phyloP scores from a whole-genome alignment of 1,140 invertebrate genomes.

The Pachyrhynchus sulphureomaculatus region DNA sequence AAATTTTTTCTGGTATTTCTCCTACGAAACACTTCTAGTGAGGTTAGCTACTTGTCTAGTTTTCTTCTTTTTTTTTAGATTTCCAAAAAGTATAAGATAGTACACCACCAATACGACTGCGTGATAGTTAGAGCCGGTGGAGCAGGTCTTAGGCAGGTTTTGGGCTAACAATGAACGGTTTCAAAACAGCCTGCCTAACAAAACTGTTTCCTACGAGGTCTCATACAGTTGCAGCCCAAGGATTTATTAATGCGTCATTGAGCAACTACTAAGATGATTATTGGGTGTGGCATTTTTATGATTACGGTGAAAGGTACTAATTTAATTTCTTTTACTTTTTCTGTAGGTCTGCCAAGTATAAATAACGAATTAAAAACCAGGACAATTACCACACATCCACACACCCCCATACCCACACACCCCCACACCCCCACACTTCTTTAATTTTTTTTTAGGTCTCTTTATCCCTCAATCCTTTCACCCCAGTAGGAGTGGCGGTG shows the following conservation, averaged over 20 bases:
- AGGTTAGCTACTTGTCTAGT: too few species aligned
- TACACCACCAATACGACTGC: slow-evolving; percentile 96
- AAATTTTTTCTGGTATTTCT: too few species aligned
- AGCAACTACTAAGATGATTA: slow-evolving; percentile 92
- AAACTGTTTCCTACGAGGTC: slow-evolving; percentile 97
- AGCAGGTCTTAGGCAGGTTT: slow-evolving; percentile 95
- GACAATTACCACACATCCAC: too few species aligned
- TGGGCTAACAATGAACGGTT: slow-evolving; percentile 93
- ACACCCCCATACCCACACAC: too few species aligned
- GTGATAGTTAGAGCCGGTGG: slow-evolving; percentile 97
- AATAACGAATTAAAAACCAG: too few species aligned
- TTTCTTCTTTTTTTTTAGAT: slow-evolving; percentile 8
- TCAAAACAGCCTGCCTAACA: slow-evolving; percentile 96
- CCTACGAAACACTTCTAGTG: too few species aligned
- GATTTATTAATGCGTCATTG: slow-evolving; percentile 94
- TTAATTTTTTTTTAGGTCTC: too few species aligned
- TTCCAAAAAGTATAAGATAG: slow-evolving; percentile 71
- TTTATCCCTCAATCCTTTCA: too few species aligned
- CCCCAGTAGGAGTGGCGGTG: too few species aligned
- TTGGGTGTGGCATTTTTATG: slow-evolving; percentile 98
- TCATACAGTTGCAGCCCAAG: slow-evolving; percentile 97
- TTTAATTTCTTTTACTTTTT: too few species aligned
- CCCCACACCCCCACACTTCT: too few species aligned
- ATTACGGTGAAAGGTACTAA: slow-evolving; percentile 92
- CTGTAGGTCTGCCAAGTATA: too few species aligned